phyloP scores from a whole-genome alignment of 2,113 vertebrate species.

The Riparia riparia region DNA sequence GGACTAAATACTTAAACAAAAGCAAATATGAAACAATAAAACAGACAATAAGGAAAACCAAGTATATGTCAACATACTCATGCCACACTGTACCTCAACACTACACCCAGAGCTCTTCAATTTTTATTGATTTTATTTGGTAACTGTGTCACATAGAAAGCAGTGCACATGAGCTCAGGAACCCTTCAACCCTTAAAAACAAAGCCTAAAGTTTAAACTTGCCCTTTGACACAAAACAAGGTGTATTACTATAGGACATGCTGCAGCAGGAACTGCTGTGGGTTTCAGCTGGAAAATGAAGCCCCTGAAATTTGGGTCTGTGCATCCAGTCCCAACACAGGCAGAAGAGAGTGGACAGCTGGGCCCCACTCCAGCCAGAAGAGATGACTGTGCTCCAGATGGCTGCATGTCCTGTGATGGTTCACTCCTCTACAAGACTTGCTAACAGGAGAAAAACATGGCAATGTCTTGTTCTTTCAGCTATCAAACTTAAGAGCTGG shows the following conservation, averaged over 20 bases:
- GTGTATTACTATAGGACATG: not conserved
- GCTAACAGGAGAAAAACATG: not conserved
- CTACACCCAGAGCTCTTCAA: not conserved
- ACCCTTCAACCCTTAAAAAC: not conserved
- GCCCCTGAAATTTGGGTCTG: not conserved
- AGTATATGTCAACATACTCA: not conserved
- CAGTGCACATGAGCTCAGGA: not conserved
- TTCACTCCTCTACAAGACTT: not conserved
- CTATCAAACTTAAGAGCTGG: not conserved
- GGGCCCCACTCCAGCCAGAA: accelerated
- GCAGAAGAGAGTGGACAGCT: not conserved
- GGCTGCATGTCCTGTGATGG: accelerated
- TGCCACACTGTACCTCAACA: not conserved
- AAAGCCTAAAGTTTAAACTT: not conserved
- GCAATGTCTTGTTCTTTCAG: not conserved
- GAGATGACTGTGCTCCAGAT: not conserved
- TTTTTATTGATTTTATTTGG: not conserved
- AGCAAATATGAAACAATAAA: not conserved
- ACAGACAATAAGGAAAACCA: not conserved
- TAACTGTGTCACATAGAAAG: not conserved
- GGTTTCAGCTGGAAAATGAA: not conserved
- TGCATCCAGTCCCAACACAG: accelerated
- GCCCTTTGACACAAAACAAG: not conserved
- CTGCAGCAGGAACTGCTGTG: not conserved
- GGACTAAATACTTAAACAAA: not conserved